These are phyloP conservation scores for Zaprionus vittiger DNA, from an alignment of 1,140 invertebrate genomes.

Conservation along the genomic window DNA sequence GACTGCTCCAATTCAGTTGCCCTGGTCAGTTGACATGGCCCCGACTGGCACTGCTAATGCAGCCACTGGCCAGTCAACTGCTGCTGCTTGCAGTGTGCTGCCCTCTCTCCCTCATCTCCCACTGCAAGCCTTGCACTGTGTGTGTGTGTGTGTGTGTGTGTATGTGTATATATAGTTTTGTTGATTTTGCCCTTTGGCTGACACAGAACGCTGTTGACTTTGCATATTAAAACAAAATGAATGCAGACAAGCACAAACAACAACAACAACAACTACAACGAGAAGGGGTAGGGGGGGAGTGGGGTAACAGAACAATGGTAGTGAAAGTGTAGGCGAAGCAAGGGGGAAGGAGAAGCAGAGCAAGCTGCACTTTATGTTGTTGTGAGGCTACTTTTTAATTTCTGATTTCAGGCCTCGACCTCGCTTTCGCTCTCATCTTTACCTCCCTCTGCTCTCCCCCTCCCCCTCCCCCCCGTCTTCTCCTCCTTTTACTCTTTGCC, in stretches of 20 bases:
- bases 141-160: too few relatives aligned
- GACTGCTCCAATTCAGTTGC: constrained; percentile 55
- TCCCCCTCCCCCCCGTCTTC: not conserved
- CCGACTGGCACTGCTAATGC: constrained; percentile 55
- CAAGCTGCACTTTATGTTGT: constrained; percentile 46
- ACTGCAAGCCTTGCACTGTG: not conserved
- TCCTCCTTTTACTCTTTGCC: not conserved
- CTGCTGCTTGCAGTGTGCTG: not conserved
- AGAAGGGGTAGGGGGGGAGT: not conserved
- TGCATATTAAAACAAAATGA: constrained; percentile 81
- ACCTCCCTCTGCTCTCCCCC: not conserved
- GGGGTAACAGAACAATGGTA: constrained; percentile 10
- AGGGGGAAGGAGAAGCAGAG: not conserved
- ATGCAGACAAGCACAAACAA: constrained; percentile 56
- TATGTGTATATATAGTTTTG: constrained; percentile 51
- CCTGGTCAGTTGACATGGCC: constrained; percentile 57
- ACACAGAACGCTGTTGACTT: constrained; percentile 78
- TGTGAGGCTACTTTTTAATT: constrained; percentile 73
- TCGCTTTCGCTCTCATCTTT: not conserved
- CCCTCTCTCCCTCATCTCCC: not conserved
- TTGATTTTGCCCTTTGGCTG: constrained; percentile 78
- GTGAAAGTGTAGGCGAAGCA: constrained; percentile 28
- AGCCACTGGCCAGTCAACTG: constrained; percentile 62
- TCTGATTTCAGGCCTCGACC: constrained; percentile 42
- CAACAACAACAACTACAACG: constrained; percentile 28